Evolutionary conservation across 92 coral and sea anemone genomes (phyloP), one percentile per base, ranked within the genome.

Genomic region (Parazoanthus darwini): DNA sequence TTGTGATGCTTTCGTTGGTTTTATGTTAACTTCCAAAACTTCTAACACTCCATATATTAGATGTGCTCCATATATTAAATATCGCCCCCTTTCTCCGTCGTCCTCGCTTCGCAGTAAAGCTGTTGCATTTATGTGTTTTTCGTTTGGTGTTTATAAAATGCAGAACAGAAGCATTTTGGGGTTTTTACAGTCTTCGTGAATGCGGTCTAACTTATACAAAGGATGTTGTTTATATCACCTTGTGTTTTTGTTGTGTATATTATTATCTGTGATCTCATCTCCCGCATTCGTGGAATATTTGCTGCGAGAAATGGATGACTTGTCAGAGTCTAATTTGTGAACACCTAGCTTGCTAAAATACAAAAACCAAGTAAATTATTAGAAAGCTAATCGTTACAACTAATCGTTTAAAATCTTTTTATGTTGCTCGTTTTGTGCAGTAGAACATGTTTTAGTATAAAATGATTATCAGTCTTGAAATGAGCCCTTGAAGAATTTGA

Each of bases 201-300:
- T 70, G 16, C 59, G 9, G 22, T 39, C 42, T 29, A 4, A 39
- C 22, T 13, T n/a, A 29, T 6, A 13, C 54, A 25, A 11, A 44
- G 39, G 48, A 26, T 7, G 58, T 71, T 84, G 39, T 71, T 84
- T 73, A 2, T n/a, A 46, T 26, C 43, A 18, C 29, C 35, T 38
- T 9, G 73, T 38, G 39, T 39, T 81, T 56, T n/a, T 82, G 44
- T 25, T 63, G n/a, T 63, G 70, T 22, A 73, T 72, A 23, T 38
- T 23, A 14, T 44, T 26, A 46, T 5, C n/a, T 37, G 35, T 59
- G 67, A 71, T 71, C 67, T 29, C 46, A 82, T 82, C 59, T 42
- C 87, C 11, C 5, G 87, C 79, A 84, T 84, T 70, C 44, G 3
- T 46, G 42, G 74, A 84, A 84, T 84, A 84, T 84, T 84, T 83